Conservation (phyloP, 2,797 vertebrate species). For the Parambassis ranga region DNA sequence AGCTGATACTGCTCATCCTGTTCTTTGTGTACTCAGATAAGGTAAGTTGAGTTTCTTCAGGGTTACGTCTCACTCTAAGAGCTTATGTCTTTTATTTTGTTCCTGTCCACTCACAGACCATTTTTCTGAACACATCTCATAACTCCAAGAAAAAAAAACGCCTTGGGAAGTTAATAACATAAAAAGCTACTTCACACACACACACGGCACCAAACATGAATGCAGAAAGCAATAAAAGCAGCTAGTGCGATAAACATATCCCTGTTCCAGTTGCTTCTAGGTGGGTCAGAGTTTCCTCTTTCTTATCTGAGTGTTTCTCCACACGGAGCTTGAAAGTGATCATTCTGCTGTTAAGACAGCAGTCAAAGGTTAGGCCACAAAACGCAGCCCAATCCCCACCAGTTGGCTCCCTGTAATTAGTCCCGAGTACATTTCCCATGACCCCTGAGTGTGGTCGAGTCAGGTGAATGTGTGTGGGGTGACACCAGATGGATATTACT, state of each 20-base stretch:
- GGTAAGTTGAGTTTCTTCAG: slow-evolving; percentile 78
- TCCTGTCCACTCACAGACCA: not conserved
- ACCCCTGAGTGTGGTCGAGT: slow-evolving; percentile 40
- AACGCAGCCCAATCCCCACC: slow-evolving; percentile 55
- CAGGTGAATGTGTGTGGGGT: slow-evolving; percentile 38
- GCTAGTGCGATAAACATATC: slow-evolving; percentile 9
- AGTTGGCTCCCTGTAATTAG: slow-evolving; percentile 72
- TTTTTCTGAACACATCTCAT: too few relatives aligned
- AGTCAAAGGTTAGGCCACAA: slow-evolving; percentile 64
- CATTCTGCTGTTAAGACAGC: slow-evolving; percentile 34
- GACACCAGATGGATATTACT: slow-evolving; percentile 52
- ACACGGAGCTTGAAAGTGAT: slow-evolving; percentile 52
- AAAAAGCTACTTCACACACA: not conserved
- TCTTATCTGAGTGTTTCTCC: slow-evolving; percentile 27
- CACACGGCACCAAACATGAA: not conserved
- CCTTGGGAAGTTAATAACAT: not conserved
- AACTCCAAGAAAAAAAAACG: too few relatives aligned
- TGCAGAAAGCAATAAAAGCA: slow-evolving; percentile 25
- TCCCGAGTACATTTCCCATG: slow-evolving; percentile 63
- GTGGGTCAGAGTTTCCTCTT: not conserved
- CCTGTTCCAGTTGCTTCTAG: slow-evolving; percentile 29
- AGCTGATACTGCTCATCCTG: slow-evolving; percentile 94
- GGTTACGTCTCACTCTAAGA: not conserved
- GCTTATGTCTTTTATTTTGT: not conserved
- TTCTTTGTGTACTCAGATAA: slow-evolving; percentile 99